Percentiles rank a stretch among this genome's conserved stretches.
Evolutionary conservation across 2,888 invertebrate genomes (phyloP).

Genomic region (Protodeltote pygarga): DNA sequence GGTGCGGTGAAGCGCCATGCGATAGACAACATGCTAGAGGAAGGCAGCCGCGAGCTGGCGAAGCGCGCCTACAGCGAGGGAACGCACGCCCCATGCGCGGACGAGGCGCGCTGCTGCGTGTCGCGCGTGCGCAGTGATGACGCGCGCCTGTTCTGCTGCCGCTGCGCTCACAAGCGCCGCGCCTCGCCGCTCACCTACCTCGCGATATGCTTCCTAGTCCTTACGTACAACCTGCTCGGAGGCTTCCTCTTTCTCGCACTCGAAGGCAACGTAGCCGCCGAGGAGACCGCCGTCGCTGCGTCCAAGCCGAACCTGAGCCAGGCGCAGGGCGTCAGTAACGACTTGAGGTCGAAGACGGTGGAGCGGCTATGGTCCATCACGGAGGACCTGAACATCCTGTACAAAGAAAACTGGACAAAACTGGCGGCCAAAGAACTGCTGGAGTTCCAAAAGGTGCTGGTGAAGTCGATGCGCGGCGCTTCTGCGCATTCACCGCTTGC

Average conservation of each 20-base stretch:
- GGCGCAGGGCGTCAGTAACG: slow-evolving; percentile 81
- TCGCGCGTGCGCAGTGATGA: slow-evolving; percentile 48
- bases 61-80: slow-evolving; percentile 22
- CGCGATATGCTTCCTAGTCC: slow-evolving; percentile 94
- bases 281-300: slow-evolving; percentile 89
- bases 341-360: slow-evolving; percentile 90
- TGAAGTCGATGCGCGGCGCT: slow-evolving; percentile 79
- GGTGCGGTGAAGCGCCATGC: slow-evolving; percentile 63
- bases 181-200: slow-evolving; percentile 91
- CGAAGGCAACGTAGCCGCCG: slow-evolving; percentile 88
- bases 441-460: slow-evolving; percentile 91
- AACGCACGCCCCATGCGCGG: background rate
- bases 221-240: slow-evolving; percentile 96
- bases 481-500: slow-evolving; percentile 64
- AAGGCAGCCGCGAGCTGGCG: slow-evolving; percentile 42
- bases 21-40: slow-evolving; percentile 60
- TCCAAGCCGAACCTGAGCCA: slow-evolving; percentile 88
- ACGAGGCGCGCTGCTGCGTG: slow-evolving; percentile 60
- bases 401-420: slow-evolving; percentile 96
- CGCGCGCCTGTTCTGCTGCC: slow-evolving; percentile 75
- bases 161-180: slow-evolving; percentile 72
- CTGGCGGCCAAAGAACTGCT: slow-evolving; percentile 95
- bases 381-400: slow-evolving; percentile 94
- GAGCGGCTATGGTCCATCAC: slow-evolving; percentile 95
- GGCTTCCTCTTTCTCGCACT: slow-evolving; percentile 96